Evolutionary conservation across 2,113 vertebrate genomes (phyloP).

Genomic region (Silurus meridionalis): DNA sequence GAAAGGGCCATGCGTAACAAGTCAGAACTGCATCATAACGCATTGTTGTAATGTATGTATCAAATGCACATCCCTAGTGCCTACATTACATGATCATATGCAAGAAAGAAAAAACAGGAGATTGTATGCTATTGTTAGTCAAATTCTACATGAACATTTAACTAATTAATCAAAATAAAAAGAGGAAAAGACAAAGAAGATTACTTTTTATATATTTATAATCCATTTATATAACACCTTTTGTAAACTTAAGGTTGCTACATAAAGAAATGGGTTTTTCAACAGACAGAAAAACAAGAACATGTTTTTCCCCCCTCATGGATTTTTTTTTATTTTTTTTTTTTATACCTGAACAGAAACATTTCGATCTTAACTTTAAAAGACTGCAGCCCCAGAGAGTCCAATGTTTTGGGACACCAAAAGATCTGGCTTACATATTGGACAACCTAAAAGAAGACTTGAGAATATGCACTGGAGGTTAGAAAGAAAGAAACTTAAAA

Average conservation of each 20-base stretch:
- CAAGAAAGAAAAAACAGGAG: background rate
- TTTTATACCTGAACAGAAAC: background rate
- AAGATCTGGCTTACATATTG: background rate
- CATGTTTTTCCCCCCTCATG: background rate
- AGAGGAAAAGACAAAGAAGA: no score
- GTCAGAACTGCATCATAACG: no score
- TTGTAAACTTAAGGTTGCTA: background rate
- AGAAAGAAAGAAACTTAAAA: background rate
- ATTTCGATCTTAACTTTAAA: background rate
- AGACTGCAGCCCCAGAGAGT: background rate
- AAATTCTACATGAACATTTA: background rate
- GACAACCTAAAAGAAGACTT: background rate
- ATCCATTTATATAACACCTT: background rate
- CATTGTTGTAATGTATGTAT: no score
- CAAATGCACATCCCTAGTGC: background rate
- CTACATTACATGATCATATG: background rate
- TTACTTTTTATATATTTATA: no score
- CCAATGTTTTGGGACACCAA: background rate
- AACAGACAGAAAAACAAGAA: background rate
- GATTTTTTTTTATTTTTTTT: background rate
- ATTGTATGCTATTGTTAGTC: background rate
- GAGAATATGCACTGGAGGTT: background rate
- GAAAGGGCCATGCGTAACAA: no score
- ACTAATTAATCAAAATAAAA: background rate
- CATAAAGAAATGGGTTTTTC: background rate